Evolutionary conservation across 2,113 vertebrate species (phyloP), one percentile per base, ranked within the genome.

Genomic region (Leiothrix lutea): DNA sequence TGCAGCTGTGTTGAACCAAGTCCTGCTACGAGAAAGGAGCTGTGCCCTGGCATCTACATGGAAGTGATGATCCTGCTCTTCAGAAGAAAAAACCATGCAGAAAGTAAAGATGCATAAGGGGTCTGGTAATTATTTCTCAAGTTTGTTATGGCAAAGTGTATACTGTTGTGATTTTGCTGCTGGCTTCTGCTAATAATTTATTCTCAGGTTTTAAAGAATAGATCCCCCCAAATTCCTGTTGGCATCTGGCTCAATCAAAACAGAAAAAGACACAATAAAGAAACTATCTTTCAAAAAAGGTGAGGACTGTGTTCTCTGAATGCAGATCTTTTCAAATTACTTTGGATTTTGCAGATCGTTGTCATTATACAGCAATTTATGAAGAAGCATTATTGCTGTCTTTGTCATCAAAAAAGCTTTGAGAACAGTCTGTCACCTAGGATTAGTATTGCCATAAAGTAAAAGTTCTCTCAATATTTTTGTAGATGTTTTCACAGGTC

Each of bases 361-460:
- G 85, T 96, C 72, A 91, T 95, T 96, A 88, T 58, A 86, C 65
- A 91, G 86, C 88, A 93, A 92, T 95, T 96, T 97, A 91, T 72
- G 77, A 65, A 91, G 80, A 88, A 86, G 75, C 51, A 58, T 90
- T 94, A 95, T 93, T 84, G 89, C 94, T 94, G 64, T 88, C 90
- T 94, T 85, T 96, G 61, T 66, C 88, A 89, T 84, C 56, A 90
- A 78, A 94, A 97, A 95, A 92, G 64, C 26, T 36, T 77, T 82
- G 35, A 89, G n/a, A 97, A 80, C 51, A 58, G 67, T 72, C 90
- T 97, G 71, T 87, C 95, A 96, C 70, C 64, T 80, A 51, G 77
- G 94, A 95, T 92, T 91, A 89, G 85, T 86, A 90, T 31, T 97
- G 54, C 58, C 50, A 90, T 56, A 71, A 73, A 94, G 90, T 65